These are phyloP conservation scores for Triops longicaudatus DNA, from an alignment of 1,140 invertebrate genomes.

Conservation along the genomic window DNA sequence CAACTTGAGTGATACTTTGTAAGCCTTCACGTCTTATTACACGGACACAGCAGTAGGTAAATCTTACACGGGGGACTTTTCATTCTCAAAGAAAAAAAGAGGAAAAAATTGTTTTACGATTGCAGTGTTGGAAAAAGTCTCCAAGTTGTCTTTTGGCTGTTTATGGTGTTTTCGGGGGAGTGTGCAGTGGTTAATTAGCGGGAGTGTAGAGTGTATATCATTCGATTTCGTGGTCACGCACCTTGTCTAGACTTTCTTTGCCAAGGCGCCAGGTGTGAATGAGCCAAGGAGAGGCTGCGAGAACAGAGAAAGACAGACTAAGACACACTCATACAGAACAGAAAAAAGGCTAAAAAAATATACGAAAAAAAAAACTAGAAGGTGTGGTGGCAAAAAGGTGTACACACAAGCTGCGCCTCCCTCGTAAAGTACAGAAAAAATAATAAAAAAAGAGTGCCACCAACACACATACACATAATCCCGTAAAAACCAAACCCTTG, in stretches of 20 bases:
- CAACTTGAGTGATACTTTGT: too few relatives aligned
- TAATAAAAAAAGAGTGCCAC: too few relatives aligned
- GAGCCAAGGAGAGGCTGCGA: conserved; percentile 5
- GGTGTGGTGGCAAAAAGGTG: background rate
- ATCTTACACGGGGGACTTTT: too few relatives aligned
- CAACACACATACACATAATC: background rate
- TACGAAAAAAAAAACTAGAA: background rate
- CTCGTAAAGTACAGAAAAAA: background rate
- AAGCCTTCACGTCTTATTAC: too few relatives aligned
- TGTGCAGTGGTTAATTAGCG: background rate
- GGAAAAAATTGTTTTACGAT: too few relatives aligned
- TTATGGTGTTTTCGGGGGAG: background rate
- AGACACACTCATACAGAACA: too few relatives aligned
- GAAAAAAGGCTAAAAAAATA: too few relatives aligned
- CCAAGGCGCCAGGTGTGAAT: conserved; percentile 10
- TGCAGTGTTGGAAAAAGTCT: background rate
- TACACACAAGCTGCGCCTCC: background rate
- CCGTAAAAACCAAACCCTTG: background rate
- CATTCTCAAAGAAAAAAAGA: too few relatives aligned
- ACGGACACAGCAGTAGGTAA: too few relatives aligned
- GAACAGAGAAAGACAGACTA: background rate
- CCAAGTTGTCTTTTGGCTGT: background rate
- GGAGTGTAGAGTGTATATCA: conserved; percentile 6
- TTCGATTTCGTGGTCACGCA: conserved; percentile 14
- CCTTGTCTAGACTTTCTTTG: conserved; percentile 15